A percentile compares a stretch with the other conserved stretches of the same genome.
phyloP scores from a whole-genome alignment of 2,888 invertebrate genomes.

The Ethmia dodecea region DNA sequence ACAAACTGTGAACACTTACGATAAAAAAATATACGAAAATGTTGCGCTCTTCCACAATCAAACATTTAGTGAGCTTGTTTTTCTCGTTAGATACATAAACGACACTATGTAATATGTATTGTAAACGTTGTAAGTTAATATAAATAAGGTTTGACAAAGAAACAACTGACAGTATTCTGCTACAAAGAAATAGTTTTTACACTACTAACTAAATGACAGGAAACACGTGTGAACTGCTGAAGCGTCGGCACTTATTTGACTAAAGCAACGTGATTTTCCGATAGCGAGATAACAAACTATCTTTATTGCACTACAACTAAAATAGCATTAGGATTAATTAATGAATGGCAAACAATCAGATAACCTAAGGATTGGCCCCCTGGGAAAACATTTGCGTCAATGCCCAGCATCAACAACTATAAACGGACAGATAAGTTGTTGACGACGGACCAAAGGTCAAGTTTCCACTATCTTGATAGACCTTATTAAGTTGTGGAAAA shows the following conservation, averaged over 20 bases:
- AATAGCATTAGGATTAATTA: slow-evolving; percentile 40
- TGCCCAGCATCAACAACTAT: too few relatives aligned
- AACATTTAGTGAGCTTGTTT: too few relatives aligned
- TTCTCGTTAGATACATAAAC: too few relatives aligned
- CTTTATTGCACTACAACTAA: slow-evolving; percentile 16
- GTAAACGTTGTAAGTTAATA: too few relatives aligned
- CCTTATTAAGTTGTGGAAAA: too few relatives aligned
- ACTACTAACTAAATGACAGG: not conserved
- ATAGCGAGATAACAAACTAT: slow-evolving; percentile 23
- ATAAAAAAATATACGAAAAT: too few relatives aligned
- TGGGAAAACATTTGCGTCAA: slow-evolving; percentile 54
- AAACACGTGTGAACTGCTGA: slow-evolving; percentile 27
- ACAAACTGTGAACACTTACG: too few relatives aligned
- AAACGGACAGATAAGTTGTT: slow-evolving; percentile 39
- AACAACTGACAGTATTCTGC: too few relatives aligned
- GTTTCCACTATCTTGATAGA: slow-evolving; percentile 53
- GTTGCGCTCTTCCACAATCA: too few relatives aligned
- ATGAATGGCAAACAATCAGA: slow-evolving; percentile 37
- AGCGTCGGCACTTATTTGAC: slow-evolving; percentile 29
- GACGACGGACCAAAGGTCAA: slow-evolving; percentile 39
- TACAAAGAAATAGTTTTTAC: too few relatives aligned
- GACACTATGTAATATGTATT: too few relatives aligned
- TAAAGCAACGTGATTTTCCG: slow-evolving; percentile 25
- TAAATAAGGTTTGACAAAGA: too few relatives aligned
- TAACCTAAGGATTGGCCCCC: slow-evolving; percentile 49